phyloP scores from a whole-genome alignment of 2,797 vertebrate genomes.

The Periophthalmus magnuspinnatus region DNA sequence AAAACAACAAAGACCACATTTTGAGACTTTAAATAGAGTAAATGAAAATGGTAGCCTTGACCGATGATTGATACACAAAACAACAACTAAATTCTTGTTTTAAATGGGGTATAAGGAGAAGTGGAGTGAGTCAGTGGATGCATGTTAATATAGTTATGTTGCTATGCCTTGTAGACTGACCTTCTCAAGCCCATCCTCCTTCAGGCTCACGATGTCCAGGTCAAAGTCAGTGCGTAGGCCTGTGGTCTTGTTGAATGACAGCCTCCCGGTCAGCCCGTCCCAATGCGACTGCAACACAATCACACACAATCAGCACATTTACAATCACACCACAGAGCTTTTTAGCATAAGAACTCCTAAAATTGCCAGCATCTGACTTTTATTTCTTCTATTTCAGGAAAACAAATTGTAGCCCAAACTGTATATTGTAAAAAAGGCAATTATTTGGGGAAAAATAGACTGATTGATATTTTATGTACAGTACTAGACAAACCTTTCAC shows the following conservation, averaged over 20 bases:
- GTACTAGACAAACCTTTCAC: no score
- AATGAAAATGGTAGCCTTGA: no score
- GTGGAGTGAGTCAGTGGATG: no score
- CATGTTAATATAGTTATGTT: neutral
- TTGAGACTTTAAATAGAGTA: no score
- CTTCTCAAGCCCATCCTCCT: conserved; percentile 97
- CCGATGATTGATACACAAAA: no score
- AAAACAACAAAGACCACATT: no score
- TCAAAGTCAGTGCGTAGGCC: conserved; percentile 97
- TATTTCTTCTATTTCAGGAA: neutral
- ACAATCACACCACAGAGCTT: conserved; percentile 16
- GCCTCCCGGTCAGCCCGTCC: conserved; percentile 96
- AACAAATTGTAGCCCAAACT: neutral
- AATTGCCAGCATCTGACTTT: neutral
- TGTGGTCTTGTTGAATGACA: conserved; percentile 94
- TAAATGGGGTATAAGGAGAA: no score
- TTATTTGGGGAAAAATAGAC: neutral
- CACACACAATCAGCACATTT: conserved; percentile 1
- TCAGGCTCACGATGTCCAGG: conserved; percentile 94
- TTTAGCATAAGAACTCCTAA: no score
- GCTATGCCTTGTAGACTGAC: conserved; percentile 58
- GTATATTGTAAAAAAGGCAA: neutral
- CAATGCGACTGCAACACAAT: conserved; percentile 89
- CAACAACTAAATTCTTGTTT: no score
- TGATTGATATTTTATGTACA: no score